Conservation (phyloP, 37 sponge, comb jelly and placozoan genomes). For the Oopsacas minuta region DNA sequence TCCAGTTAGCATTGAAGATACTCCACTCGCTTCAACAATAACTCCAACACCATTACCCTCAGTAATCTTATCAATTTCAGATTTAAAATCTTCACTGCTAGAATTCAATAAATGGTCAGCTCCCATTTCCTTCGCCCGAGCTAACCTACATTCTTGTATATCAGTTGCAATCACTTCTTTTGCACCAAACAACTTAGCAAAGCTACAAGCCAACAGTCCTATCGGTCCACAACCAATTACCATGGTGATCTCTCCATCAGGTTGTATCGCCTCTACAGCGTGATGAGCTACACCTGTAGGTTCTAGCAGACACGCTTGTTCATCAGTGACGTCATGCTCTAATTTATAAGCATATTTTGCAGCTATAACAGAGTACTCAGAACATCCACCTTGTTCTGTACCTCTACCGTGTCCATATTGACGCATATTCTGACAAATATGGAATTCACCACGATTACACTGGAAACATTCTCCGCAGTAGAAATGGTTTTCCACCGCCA, state of each 20-base stretch:
- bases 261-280: slow-evolving; percentile 58
- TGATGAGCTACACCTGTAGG: slow-evolving; percentile 91
- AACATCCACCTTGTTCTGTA: slow-evolving; percentile 74
- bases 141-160: slow-evolving; percentile 40
- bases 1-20: slow-evolving; percentile 27
- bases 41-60: slow-evolving; percentile 69
- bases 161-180: slow-evolving; percentile 66
- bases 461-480: slow-evolving; percentile 86
- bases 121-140: slow-evolving; percentile 52
- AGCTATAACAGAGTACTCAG: slow-evolving; percentile 70
- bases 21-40: slow-evolving; percentile 66
- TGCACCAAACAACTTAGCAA: slow-evolving; percentile 67
- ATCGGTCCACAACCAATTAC: slow-evolving; percentile 75
- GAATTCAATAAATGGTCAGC: slow-evolving; percentile 61
- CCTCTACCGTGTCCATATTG: slow-evolving; percentile 89
- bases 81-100: slow-evolving; percentile 46
- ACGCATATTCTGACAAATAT: slow-evolving; percentile 74
- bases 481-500: slow-evolving; percentile 87
- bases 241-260: slow-evolving; percentile 39
- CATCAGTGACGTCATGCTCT: slow-evolving; percentile 42
- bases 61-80: slow-evolving; percentile 50
- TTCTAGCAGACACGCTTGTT: slow-evolving; percentile 62
- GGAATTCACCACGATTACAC: slow-evolving; percentile 62
- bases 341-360: slow-evolving; percentile 67
- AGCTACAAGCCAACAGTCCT: slow-evolving; percentile 54